These are phyloP conservation scores for Myotis myotis DNA, from an alignment of 2,797 vertebrate genomes.

Conservation along the genomic window DNA sequence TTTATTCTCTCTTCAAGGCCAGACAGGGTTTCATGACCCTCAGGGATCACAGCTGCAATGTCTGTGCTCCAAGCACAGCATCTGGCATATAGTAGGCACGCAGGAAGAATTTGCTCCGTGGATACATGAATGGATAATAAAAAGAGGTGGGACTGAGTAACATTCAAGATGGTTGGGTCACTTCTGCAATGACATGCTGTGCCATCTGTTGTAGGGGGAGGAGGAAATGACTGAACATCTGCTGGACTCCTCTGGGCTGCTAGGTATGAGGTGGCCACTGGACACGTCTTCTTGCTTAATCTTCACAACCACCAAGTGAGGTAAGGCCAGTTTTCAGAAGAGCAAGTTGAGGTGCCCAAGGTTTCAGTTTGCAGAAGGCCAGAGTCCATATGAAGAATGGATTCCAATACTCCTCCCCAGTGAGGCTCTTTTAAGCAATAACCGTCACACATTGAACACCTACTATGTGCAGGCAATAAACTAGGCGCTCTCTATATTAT, in stretches of 20 bases:
- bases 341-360: neutral
- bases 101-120: neutral
- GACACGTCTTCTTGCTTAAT: neutral
- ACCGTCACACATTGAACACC: neutral
- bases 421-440: neutral
- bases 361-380: neutral
- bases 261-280: neutral
- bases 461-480: neutral
- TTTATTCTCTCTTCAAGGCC: neutral
- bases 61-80: neutral
- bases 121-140: neutral
- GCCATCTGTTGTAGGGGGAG: neutral
- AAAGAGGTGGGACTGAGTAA: neutral
- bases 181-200: neutral
- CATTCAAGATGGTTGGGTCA: neutral
- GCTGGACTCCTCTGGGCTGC: neutral
- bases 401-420: neutral
- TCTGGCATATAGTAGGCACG: neutral
- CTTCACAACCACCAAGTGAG: neutral
- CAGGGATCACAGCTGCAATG: neutral
- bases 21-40: neutral
- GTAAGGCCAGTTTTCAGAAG: neutral
- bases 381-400: neutral
- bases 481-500: neutral
- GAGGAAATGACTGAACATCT: neutral